Evolutionary conservation across 2,113 vertebrate genomes (phyloP).

Genomic region (Porphyrio hochstetteri): DNA sequence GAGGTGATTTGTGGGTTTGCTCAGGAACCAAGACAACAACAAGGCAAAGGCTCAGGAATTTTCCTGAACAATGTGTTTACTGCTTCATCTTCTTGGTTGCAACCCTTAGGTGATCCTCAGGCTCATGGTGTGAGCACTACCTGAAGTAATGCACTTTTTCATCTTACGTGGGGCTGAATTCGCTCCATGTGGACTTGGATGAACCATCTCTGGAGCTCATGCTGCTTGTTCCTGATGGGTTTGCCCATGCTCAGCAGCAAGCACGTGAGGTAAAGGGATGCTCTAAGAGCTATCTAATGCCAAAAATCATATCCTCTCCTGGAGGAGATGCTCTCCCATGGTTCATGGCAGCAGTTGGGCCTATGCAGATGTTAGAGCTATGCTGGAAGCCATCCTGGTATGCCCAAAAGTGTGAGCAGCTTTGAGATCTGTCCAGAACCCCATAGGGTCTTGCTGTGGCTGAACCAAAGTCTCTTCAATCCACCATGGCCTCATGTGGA

Average conservation of each 20-base stretch:
- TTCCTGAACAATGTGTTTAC: background rate
- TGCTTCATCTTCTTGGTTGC: background rate
- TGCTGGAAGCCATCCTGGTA: background rate
- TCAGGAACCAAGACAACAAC: background rate
- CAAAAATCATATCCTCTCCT: background rate
- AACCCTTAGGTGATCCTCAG: background rate
- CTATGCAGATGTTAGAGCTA: fast-evolving
- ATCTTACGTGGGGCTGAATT: background rate
- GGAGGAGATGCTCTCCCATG: background rate
- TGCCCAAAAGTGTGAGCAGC: background rate
- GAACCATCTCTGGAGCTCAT: background rate
- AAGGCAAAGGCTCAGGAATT: background rate
- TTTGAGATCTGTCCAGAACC: background rate
- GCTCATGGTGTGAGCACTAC: background rate
- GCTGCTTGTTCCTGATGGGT: background rate
- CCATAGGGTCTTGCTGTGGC: background rate
- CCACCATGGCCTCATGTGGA: background rate
- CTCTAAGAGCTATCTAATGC: background rate
- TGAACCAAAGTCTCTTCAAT: background rate
- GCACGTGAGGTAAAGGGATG: background rate
- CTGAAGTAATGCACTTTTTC: background rate
- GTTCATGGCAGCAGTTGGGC: background rate
- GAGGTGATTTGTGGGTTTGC: background rate
- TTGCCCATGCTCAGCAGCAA: background rate
- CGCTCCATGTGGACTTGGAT: background rate